Evolutionary conservation across 2,888 invertebrate genomes (phyloP).

Genomic region (Phengaris alcon): DNA sequence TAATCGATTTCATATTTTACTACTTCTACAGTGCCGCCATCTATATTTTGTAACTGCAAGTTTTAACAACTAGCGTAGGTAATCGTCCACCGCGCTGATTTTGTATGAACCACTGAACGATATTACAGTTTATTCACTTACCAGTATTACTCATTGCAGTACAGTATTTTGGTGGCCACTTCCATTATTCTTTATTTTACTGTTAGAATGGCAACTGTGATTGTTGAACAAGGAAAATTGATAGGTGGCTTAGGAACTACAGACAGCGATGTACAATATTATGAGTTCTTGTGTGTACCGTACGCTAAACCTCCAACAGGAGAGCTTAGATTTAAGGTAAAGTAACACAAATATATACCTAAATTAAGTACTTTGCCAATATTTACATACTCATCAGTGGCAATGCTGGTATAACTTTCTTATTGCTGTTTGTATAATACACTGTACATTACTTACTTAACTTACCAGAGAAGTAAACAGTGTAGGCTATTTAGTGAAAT

Average conservation of each 20-base stretch:
- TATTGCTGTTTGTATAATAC: too few relatives aligned
- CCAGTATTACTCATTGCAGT: background rate
- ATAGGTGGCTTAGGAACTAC: constrained; percentile 56
- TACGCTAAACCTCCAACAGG: constrained; percentile 77
- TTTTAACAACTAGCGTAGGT: background rate
- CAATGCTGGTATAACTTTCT: too few relatives aligned
- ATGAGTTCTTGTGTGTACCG: constrained; percentile 70
- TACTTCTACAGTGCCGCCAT: background rate
- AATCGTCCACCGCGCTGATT: background rate
- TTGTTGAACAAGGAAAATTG: constrained; percentile 56
- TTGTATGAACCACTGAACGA: background rate
- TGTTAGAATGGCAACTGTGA: constrained; percentile 47
- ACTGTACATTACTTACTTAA: too few relatives aligned
- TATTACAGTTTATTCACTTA: background rate
- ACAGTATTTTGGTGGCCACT: background rate
- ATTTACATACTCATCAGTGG: too few relatives aligned
- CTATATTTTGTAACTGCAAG: constrained; percentile 1
- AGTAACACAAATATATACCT: constrained; percentile 1
- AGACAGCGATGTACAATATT: constrained; percentile 58
- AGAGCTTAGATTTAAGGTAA: constrained; percentile 55
- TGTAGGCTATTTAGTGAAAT: too few relatives aligned
- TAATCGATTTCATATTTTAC: too few relatives aligned
- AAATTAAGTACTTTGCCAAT: too few relatives aligned
- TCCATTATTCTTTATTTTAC: background rate
- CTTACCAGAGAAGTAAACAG: too few relatives aligned